Base-by-base conservation (phyloP, 2,888 invertebrate species). In the Andrena fulva region DNA sequence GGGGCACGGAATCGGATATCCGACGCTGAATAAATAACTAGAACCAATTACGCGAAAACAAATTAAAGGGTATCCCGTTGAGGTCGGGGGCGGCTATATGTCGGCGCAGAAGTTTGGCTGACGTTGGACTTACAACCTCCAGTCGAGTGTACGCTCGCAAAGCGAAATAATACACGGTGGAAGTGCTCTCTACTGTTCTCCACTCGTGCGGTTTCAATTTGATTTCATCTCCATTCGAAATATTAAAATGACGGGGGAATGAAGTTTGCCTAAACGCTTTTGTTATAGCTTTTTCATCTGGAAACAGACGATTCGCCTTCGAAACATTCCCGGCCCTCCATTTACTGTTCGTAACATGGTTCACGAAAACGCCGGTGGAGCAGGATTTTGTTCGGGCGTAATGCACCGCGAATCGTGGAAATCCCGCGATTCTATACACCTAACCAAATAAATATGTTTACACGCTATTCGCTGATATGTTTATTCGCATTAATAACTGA, bases 21-120 rank as follows among this genome's bases (percentile, higher is more conserved):
- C 48, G 48, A 59, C 64, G 33, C 7, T 72, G 48, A 73, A 72
- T 77, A 42, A 72, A 72, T 48, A 72, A 42, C 42, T 56, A 63
- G 56, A 20, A 62, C 63, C 76, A 77, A 73, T 77, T 73, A 77
- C 56, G 20, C 62, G 64, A 69, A 73, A 77, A 77, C 73, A 56
- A 77, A 77, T 77, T 73, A 64, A 64, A 77, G 77, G 73, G 73
- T 6, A 29, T 6, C 7, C 5, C 2, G 24, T 52, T 35, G 31
- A n/a, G 62, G 60, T 71, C 42, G 56, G 48, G 52, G 72, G 54
- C 24, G 31, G 24, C 33, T 42, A n/a, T 52, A 16, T 5, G 35
- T 48, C 48, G 29, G 16, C 27, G 2, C 27, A 24, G 4, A 33
- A 50, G n/a, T 2, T 12, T 2, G 27, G 6, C 33, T n/a, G n/a